phyloP scores from a whole-genome alignment of 2,113 vertebrate genomes.

The Shinisaurus crocodilurus region DNA sequence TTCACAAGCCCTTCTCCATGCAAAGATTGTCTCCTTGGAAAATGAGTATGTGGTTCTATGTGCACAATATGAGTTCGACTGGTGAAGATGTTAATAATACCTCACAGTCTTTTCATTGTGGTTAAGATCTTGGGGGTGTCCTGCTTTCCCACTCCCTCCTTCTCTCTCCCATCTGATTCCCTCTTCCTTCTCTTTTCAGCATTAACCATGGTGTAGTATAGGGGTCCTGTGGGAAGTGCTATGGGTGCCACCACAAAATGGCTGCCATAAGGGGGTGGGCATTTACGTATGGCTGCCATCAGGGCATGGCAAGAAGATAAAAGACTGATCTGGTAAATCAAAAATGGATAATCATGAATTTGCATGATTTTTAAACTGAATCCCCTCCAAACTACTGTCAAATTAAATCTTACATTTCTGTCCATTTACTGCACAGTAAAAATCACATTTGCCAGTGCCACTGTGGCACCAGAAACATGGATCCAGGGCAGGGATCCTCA shows the following conservation, averaged over 20 bases:
- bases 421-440: background rate
- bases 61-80: background rate
- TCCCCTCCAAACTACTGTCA: background rate
- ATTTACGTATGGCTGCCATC: background rate
- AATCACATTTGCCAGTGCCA: background rate
- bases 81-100: background rate
- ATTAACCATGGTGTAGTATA: background rate
- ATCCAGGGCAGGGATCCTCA: background rate
- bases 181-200: background rate
- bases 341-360: background rate
- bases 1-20: slow-evolving; percentile 84
- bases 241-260: background rate
- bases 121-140: background rate
- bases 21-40: slow-evolving; percentile 89
- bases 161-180: background rate
- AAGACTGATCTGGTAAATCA: too few species aligned
- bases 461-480: background rate
- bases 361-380: background rate
- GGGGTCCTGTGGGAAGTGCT: too few species aligned
- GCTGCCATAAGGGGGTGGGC: background rate
- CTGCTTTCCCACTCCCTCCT: too few species aligned
- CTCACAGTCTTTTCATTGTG: background rate
- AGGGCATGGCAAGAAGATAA: background rate
- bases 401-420: background rate
- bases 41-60: slow-evolving; percentile 77